phyloP scores from a whole-genome alignment of 2,888 invertebrate genomes.

The Coelinius sp. region DNA sequence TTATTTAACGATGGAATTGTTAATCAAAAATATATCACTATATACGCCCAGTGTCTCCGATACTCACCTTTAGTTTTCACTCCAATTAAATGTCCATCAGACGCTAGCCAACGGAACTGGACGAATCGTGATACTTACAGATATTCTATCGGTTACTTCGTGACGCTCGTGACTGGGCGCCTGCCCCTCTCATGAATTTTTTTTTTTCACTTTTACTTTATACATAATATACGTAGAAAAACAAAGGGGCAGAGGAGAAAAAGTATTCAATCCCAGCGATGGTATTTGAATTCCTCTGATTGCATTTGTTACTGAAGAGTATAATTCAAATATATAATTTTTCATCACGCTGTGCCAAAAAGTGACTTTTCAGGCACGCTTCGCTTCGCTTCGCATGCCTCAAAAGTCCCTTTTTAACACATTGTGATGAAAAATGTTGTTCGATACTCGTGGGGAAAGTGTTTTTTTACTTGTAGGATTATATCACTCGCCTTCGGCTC shows the following conservation, averaged over 20 bases:
- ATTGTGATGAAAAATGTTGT: no score
- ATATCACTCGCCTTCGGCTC: no score
- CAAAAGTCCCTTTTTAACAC: no score
- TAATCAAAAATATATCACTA: neutral
- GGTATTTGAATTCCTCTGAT: slow-evolving; percentile 6
- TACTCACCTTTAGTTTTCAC: slow-evolving; percentile 15
- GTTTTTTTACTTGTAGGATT: no score
- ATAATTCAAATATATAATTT: slow-evolving; percentile 9
- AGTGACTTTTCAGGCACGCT: no score
- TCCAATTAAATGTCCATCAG: slow-evolving; percentile 39
- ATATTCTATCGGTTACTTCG: slow-evolving; percentile 34
- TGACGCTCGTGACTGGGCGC: slow-evolving; percentile 39
- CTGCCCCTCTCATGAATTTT: slow-evolving; percentile 3
- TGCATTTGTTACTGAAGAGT: slow-evolving; percentile 13
- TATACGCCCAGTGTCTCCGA: neutral
- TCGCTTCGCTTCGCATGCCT: no score
- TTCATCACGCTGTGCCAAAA: no score
- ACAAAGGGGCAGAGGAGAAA: no score
- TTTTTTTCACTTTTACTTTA: slow-evolving; percentile 20
- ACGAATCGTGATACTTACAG: slow-evolving; percentile 36
- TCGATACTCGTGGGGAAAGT: no score
- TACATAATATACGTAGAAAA: neutral
- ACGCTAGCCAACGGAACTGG: slow-evolving; percentile 25
- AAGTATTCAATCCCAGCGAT: neutral
- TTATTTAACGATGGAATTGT: neutral